Percentiles rank a stretch among this genome's conserved stretches.
Evolutionary conservation across 1,140 invertebrate genomes (phyloP).

Genomic region (Penaeus vannamei): DNA sequence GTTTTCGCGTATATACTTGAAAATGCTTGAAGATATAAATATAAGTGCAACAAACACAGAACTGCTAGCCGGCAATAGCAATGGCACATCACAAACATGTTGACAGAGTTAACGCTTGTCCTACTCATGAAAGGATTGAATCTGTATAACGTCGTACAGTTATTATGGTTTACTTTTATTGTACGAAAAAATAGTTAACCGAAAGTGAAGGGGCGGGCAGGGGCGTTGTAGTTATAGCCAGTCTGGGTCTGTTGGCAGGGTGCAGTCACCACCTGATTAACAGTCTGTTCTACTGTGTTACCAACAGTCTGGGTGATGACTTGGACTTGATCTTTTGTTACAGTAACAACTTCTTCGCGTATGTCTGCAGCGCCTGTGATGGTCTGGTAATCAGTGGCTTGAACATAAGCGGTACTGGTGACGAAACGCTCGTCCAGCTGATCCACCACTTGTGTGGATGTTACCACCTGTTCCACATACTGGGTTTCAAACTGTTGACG

Average conservation of each 20-base stretch:
- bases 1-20: too few species aligned
- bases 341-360: conserved; percentile 40
- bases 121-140: too few species aligned
- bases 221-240: conserved; percentile 58
- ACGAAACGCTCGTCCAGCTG: conserved; percentile 52
- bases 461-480: conserved; percentile 49
- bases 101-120: not conserved
- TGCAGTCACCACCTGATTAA: conserved; percentile 43
- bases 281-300: conserved; percentile 45
- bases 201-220: conserved; percentile 49
- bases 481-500: conserved; percentile 40
- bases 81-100: conserved; percentile 30
- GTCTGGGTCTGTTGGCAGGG: conserved; percentile 45
- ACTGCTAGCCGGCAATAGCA: conserved; percentile 17
- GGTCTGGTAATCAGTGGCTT: conserved; percentile 54
- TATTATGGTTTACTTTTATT: not conserved
- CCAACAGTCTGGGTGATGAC: conserved; percentile 34
- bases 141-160: not conserved
- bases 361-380: conserved; percentile 44
- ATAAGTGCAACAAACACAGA: not conserved
- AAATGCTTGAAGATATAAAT: too few species aligned
- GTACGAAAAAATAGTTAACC: not conserved
- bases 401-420: conserved; percentile 35
- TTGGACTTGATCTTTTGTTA: conserved; percentile 42
- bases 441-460: conserved; percentile 55